phyloP scores from a whole-genome alignment of 2,113 vertebrate species.

The Onychostoma macrolepis region DNA sequence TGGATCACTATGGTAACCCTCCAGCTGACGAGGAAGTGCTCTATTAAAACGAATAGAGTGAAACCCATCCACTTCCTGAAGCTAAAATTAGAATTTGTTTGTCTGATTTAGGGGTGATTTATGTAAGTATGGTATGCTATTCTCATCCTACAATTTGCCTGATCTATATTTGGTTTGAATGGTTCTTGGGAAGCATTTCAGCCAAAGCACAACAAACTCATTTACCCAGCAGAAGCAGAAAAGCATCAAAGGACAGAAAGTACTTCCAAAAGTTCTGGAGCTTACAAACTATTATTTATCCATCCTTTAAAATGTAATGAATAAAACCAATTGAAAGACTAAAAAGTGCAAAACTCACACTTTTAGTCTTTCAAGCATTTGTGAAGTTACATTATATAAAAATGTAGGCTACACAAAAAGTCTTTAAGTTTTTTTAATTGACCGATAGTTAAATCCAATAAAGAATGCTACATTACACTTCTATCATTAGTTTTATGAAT shows the following conservation, averaged over 20 bases:
- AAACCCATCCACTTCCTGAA: slow-evolving; percentile 74
- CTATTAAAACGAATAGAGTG: slow-evolving; percentile 47
- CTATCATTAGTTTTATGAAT: neutral
- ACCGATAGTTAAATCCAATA: neutral
- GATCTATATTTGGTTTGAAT: neutral
- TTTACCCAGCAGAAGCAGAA: neutral
- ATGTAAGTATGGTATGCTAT: slow-evolving; percentile 71
- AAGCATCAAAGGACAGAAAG: neutral
- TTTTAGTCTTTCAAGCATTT: neutral
- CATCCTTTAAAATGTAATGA: neutral
- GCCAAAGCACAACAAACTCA: neutral
- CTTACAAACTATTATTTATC: neutral
- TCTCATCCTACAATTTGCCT: slow-evolving; percentile 61
- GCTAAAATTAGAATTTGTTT: slow-evolving; percentile 76
- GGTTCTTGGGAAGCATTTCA: neutral
- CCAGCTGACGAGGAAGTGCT: slow-evolving; percentile 50
- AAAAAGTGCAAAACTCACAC: neutral
- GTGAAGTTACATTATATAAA: neutral
- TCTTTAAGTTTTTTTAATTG: no score
- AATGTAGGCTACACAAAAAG: no score
- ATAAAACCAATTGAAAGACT: neutral
- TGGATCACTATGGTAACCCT: slow-evolving; percentile 49
- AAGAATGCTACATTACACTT: neutral
- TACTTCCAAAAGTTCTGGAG: neutral
- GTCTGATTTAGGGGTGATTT: slow-evolving; percentile 74